phyloP scores from a whole-genome alignment of 1,140 invertebrate genomes.

The Pseudomyrmex cubaensis region DNA sequence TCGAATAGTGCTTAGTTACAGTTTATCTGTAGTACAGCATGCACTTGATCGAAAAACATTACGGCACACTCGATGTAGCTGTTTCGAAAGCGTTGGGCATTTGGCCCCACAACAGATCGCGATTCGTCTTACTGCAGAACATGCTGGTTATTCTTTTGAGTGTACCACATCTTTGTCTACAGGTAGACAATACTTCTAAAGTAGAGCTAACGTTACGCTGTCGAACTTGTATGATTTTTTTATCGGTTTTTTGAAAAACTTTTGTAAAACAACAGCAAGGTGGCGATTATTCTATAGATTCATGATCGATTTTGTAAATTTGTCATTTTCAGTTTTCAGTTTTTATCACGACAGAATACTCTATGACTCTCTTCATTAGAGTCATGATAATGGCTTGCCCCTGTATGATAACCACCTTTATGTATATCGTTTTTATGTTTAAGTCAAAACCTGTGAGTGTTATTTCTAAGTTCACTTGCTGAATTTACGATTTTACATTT shows the following conservation, averaged over 20 bases:
- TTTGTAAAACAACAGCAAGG: no score
- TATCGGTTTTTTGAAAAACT: no score
- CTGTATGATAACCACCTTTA: not conserved
- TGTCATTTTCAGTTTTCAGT: conserved; percentile 12
- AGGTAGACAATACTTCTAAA: conserved; percentile 7
- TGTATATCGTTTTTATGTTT: conserved; percentile 4
- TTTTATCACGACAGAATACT: conserved; percentile 19
- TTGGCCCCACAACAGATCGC: conserved; percentile 31
- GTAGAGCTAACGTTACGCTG: no score
- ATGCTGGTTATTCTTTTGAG: not conserved
- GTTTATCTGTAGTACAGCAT: not conserved
- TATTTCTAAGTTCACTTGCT: not conserved
- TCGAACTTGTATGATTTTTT: no score
- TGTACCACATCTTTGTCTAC: not conserved
- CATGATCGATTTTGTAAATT: no score
- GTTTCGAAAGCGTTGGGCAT: conserved; percentile 15
- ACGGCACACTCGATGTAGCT: not conserved
- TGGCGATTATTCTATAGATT: not conserved
- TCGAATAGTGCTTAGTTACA: not conserved
- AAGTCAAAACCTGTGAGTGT: conserved; percentile 24
- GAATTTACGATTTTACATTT: not conserved
- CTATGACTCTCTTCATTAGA: conserved; percentile 13
- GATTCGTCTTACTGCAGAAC: not conserved
- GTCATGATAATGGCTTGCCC: not conserved
- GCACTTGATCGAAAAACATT: conserved; percentile 19